phyloP scores from a whole-genome alignment of 2,113 vertebrate genomes.

The Lipotes vexillifer region DNA sequence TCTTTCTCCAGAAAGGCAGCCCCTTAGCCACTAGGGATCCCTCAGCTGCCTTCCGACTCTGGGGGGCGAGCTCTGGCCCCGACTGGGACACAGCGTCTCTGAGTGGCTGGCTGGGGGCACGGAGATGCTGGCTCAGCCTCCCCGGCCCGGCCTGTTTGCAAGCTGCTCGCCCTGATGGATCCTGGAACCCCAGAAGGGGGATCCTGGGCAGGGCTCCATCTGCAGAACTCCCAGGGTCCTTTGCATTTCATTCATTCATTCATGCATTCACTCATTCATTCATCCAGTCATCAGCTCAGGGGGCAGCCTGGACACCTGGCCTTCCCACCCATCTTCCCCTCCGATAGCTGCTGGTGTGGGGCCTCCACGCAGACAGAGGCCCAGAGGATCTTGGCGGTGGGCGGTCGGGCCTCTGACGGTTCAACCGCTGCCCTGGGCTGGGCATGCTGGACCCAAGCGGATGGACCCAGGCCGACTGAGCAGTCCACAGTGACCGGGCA shows the following conservation, averaged over 20 bases:
- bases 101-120: not conserved
- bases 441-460: not conserved
- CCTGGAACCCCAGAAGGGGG: not conserved
- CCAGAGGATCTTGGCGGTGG: too few species aligned
- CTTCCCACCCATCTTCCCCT: not conserved
- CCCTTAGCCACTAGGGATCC: too few species aligned
- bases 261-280: not conserved
- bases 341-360: not conserved
- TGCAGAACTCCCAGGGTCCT: not conserved
- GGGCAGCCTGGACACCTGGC: not conserved
- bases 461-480: fast-evolving
- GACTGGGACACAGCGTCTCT: fast-evolving
- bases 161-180: fast-evolving
- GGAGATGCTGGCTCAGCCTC: not conserved
- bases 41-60: not conserved
- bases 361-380: not conserved
- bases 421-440: not conserved
- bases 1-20: not conserved
- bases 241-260: not conserved
- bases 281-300: not conserved
- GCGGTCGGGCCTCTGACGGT: too few species aligned
- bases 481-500: fast-evolving
- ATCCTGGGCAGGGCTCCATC: not conserved
- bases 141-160: too few species aligned
- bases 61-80: too few species aligned